A percentile compares a stretch with the other conserved stretches of the same genome.
Evolutionary conservation across 2,797 vertebrate genomes (phyloP).

Genomic region (Poecilia gillii): DNA sequence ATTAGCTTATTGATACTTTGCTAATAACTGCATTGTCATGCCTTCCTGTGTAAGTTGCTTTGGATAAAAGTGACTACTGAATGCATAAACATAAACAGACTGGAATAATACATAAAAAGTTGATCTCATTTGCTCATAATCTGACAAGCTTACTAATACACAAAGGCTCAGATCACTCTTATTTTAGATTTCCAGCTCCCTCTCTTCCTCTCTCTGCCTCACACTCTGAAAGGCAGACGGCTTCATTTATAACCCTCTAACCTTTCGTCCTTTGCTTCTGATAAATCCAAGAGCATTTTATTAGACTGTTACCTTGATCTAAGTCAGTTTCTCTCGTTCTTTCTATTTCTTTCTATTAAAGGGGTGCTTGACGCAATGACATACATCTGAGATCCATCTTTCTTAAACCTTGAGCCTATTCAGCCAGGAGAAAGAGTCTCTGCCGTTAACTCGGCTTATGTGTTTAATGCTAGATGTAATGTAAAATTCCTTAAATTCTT

Average conservation of each 20-base stretch:
- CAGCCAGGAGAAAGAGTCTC: constrained; percentile 21
- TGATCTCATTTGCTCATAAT: constrained; percentile 29
- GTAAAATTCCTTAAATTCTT: constrained; percentile 25
- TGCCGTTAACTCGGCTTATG: constrained; percentile 5
- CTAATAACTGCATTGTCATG: neutral
- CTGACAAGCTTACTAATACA: constrained; percentile 16
- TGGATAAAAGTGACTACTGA: neutral
- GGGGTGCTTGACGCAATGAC: constrained; percentile 49
- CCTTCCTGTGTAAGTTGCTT: neutral
- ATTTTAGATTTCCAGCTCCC: constrained; percentile 14
- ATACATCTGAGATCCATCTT: constrained; percentile 39
- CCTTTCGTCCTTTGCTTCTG: constrained; percentile 17
- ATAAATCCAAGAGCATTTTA: constrained; percentile 34
- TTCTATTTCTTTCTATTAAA: constrained; percentile 46
- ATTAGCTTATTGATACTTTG: neutral
- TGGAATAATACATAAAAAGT: constrained; percentile 6
- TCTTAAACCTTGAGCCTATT: constrained; percentile 24
- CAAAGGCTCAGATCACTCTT: constrained; percentile 14
- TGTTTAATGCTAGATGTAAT: neutral
- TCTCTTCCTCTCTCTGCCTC: constrained; percentile 7
- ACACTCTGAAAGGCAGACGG: constrained; percentile 21
- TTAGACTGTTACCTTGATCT: constrained; percentile 51
- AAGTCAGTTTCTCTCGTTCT: constrained; percentile 28
- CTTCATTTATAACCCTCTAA: constrained; percentile 26
- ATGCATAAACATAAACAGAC: neutral